phyloP scores from a whole-genome alignment of 2,113 vertebrate species.

The Gnathochromis pfefferi region DNA sequence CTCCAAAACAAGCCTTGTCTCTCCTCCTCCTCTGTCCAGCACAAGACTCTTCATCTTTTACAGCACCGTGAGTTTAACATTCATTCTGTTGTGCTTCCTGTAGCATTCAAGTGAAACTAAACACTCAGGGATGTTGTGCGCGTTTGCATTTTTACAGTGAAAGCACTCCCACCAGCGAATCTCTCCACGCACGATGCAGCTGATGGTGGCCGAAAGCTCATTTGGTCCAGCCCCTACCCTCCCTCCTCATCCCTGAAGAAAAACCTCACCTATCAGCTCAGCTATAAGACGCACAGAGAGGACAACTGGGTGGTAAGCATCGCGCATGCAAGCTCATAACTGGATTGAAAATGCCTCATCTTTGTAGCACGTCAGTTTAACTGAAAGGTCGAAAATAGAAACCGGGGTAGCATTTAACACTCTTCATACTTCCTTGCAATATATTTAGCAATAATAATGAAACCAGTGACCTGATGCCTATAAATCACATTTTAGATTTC shows the following conservation, averaged over 20 bases:
- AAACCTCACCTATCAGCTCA: constrained; percentile 59
- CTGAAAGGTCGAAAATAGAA: not conserved
- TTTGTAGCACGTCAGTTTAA: not conserved
- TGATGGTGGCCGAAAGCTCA: constrained; percentile 7
- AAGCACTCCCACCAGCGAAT: constrained; percentile 18
- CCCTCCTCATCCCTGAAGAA: constrained; percentile 30
- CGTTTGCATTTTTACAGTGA: constrained; percentile 44
- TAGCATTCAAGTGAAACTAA: not conserved
- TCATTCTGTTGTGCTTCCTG: not conserved
- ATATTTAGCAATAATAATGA: not conserved
- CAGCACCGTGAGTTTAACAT: constrained; percentile 42
- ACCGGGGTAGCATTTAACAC: not conserved
- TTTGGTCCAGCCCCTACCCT: constrained; percentile 65
- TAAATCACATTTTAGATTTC: not conserved
- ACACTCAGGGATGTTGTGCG: not conserved
- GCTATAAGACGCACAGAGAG: constrained; percentile 41
- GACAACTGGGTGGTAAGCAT: constrained; percentile 63
- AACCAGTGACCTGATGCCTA: not conserved
- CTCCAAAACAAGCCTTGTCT: not conserved
- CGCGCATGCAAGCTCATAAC: not conserved
- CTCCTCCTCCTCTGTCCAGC: not conserved
- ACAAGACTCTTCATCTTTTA: not conserved
- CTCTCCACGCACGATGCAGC: not conserved
- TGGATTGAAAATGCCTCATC: not conserved
- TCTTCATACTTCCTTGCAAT: not conserved